phyloP scores from a whole-genome alignment of 2,797 vertebrate genomes.

The Mormyrus proboscirostris region DNA sequence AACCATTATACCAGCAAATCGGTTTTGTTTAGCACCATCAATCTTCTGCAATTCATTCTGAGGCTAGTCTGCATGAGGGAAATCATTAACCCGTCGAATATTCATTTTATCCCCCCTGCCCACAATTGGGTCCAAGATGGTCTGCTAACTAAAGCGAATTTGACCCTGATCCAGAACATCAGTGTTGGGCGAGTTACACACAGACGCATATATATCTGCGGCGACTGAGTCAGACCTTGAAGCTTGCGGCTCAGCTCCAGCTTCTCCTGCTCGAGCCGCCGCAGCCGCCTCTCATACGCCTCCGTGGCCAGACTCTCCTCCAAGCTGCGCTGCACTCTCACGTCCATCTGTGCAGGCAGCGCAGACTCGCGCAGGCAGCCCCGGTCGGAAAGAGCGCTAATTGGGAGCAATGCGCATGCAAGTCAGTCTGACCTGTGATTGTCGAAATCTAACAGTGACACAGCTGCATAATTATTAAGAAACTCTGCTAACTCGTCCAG shows the following conservation, averaged over 20 bases:
- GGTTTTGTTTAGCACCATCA: background rate
- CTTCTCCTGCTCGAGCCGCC: slow-evolving; percentile 92
- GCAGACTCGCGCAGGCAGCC: slow-evolving; percentile 71
- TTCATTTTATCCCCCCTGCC: background rate
- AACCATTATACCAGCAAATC: background rate
- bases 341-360: slow-evolving; percentile 70
- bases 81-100: background rate
- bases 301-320: slow-evolving; percentile 92
- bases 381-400: slow-evolving; percentile 83
- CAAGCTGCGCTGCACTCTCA: slow-evolving; percentile 75
- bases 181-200: background rate
- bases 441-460: background rate
- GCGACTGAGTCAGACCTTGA: slow-evolving; percentile 66
- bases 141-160: background rate
- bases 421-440: background rate
- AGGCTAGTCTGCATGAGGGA: background rate
- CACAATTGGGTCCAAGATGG: background rate
- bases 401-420: background rate
- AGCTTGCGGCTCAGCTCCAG: slow-evolving; percentile 90
- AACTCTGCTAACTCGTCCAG: background rate
- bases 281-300: slow-evolving; percentile 93
- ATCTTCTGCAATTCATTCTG: background rate
- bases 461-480: background rate
- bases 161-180: background rate
- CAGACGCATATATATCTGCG: background rate